These are phyloP conservation scores for Stegodyphus mimosarum DNA, from an alignment of 1,140 invertebrate species.

Conservation along the genomic window DNA sequence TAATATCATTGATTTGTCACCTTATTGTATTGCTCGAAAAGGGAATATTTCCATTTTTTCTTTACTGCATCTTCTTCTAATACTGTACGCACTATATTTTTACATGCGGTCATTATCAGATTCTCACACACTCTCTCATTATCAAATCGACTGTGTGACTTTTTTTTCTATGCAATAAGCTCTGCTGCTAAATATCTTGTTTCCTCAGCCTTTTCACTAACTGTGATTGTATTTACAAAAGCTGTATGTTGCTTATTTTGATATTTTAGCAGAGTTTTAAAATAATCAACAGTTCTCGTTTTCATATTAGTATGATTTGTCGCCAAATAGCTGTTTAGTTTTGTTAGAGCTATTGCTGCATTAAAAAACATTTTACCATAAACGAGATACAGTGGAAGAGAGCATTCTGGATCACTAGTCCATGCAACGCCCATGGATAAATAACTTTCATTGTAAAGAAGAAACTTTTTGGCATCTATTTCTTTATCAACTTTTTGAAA, in stretches of 20 bases:
- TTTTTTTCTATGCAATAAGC: neutral
- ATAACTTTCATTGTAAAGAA: conserved; percentile 4
- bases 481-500: neutral
- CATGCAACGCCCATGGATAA: neutral
- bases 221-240: neutral
- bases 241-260: neutral
- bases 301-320: conserved; percentile 5
- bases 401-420: neutral
- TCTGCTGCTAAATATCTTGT: neutral
- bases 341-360: neutral
- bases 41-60: conserved; percentile 5
- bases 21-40: conserved; percentile 5
- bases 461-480: neutral
- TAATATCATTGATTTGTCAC: no score
- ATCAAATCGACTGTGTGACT: neutral
- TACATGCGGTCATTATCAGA: neutral
- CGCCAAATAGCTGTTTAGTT: neutral
- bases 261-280: neutral
- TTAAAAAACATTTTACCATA: neutral
- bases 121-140: neutral
- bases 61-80: neutral
- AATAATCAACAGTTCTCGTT: conserved; percentile 7
- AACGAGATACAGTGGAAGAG: conserved; percentile 3
- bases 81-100: neutral
- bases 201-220: neutral